These are phyloP conservation scores for Xiphorhynchus erythropygius DNA, from an alignment of 2,797 vertebrate species.

Conservation along the genomic window DNA sequence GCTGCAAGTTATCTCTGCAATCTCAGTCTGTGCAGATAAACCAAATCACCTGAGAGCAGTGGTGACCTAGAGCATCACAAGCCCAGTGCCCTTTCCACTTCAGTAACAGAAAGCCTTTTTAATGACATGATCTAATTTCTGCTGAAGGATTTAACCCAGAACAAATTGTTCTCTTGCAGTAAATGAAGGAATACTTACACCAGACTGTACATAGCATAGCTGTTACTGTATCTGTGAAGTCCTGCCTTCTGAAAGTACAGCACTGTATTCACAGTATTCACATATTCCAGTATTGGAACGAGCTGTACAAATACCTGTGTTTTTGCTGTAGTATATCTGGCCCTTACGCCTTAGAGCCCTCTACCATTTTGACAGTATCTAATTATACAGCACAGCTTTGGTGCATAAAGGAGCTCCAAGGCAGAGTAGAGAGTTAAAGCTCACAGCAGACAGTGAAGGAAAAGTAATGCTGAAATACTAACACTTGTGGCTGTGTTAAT, in stretches of 20 bases:
- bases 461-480: not conserved
- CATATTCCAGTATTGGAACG: not conserved
- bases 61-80: not conserved
- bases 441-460: not conserved
- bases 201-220: not conserved
- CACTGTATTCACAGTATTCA: not conserved
- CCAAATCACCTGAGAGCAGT: not conserved
- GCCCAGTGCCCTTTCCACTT: not conserved
- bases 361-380: not conserved
- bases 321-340: not conserved
- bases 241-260: not conserved
- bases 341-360: not conserved
- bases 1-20: not conserved
- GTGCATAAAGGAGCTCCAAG: not conserved
- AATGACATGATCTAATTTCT: conserved; percentile 5
- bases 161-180: not conserved
- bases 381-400: not conserved
- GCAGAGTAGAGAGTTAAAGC: not conserved
- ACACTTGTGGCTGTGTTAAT: not conserved
- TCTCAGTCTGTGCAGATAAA: not conserved
- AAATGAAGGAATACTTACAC: not conserved
- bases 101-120: not conserved
- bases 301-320: not conserved
- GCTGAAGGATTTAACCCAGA: not conserved
- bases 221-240: not conserved